Base-by-base conservation (phyloP, 2,113 vertebrate genomes). In the Corythoichthys intestinalis region DNA sequence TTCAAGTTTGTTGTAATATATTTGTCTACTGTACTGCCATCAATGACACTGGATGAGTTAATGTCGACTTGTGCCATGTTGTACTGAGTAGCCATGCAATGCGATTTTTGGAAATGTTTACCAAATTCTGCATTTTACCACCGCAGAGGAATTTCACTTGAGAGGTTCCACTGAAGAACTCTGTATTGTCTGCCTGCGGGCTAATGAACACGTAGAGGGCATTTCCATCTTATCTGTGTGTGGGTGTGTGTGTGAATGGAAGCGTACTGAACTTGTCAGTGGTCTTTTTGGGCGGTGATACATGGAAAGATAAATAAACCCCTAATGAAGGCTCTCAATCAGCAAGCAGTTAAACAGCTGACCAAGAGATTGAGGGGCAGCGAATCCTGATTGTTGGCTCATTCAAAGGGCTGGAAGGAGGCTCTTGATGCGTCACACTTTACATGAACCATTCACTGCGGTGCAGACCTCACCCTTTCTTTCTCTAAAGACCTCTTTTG, bases 321-420 rank as follows among this genome's bases (percentile, higher is more conserved):
- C 58, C 82, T 90, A 89, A 91, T 89, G 83, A 86, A 88, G 66
- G 74, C 63, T 73, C 88, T 91, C 88, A 86, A 91, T 92, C 90
- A 90, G 81, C 63, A 73, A 74, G 82, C 74, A 78, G 83, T 92
- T 91, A 88, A 82, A 76, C 75, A 83, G 75, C 83, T 89, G 84
- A 87, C 79, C 68, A 65, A 76, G 17, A 84, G 84, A 78, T 66
- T 78, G 77, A 82, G 73, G 73, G 68, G 75, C 69, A 85, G 88
- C 84, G 80, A 67, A 73, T 70, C 71, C 67, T 83, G 83, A 85
- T 84, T 80, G 76, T 73, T 84, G 76, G 72, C 39, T 76, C 47
- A 78, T 86, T 90, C 80, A 88, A 73, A 66, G 11, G 9, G 44
- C 81, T 62, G 4, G 35, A 70, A 83, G 73, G 82, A 79, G 82